Percentiles rank a stretch among this genome's conserved stretches.
These are phyloP conservation scores for Drosophila histrio DNA, from an alignment of 2,888 invertebrate genomes.

Conservation along the genomic window DNA sequence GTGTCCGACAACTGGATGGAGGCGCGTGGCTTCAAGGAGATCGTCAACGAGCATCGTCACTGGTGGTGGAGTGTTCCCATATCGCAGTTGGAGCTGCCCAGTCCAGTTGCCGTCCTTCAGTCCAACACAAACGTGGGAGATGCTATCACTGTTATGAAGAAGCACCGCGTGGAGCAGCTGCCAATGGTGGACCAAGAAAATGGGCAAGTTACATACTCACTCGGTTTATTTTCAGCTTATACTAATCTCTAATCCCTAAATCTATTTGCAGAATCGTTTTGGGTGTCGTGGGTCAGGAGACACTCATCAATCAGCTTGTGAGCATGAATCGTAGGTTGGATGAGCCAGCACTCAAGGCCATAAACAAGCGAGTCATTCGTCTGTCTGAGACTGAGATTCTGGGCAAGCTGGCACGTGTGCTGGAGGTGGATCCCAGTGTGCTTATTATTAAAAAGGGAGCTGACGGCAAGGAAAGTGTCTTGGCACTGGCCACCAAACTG, in stretches of 20 bases:
- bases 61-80: slow-evolving; percentile 93
- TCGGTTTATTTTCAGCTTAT: background rate
- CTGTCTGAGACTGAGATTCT: slow-evolving; percentile 88
- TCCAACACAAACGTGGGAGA: slow-evolving; percentile 87
- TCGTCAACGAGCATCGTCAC: slow-evolving; percentile 80
- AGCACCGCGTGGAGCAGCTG: slow-evolving; percentile 88
- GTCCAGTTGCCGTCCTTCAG: slow-evolving; percentile 82
- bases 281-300: slow-evolving; percentile 75
- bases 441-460: slow-evolving; percentile 85
- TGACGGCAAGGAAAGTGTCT: slow-evolving; percentile 86
- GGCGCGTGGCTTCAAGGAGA: slow-evolving; percentile 87
- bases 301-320: slow-evolving; percentile 76
- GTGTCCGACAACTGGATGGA: slow-evolving; percentile 98
- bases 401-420: slow-evolving; percentile 90
- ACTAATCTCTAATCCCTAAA: background rate
- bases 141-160: slow-evolving; percentile 89
- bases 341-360: slow-evolving; percentile 87
- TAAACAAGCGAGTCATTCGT: slow-evolving; percentile 90
- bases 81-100: slow-evolving; percentile 86
- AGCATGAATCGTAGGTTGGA: slow-evolving; percentile 70
- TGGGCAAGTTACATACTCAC: slow-evolving; percentile 71
- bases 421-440: slow-evolving; percentile 92
- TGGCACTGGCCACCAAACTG: slow-evolving; percentile 89
- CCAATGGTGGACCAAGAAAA: slow-evolving; percentile 86
- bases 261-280: slow-evolving; percentile 57